A percentile compares a stretch with the other conserved stretches of the same genome.
These are phyloP conservation scores for Prietella phreatophila DNA, from an alignment of 2,113 vertebrate genomes.

Conservation along the genomic window DNA sequence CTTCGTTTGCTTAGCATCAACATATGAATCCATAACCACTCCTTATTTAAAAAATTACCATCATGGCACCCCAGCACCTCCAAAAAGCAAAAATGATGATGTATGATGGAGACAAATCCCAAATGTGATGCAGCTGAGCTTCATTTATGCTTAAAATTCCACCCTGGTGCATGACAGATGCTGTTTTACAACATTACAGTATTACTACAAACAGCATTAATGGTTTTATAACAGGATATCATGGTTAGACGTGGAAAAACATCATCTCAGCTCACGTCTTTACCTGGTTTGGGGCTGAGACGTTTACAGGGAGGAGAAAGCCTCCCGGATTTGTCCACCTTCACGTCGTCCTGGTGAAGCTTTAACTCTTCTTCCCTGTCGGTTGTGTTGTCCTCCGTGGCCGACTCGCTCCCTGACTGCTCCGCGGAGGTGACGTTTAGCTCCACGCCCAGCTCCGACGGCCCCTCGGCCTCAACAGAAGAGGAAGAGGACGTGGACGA, in stretches of 20 bases:
- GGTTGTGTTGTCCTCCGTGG: slow-evolving; percentile 82
- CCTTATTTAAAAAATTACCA: not conserved
- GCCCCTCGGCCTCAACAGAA: slow-evolving; percentile 73
- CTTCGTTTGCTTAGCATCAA: not conserved
- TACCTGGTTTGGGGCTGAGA: slow-evolving; percentile 93
- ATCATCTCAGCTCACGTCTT: not conserved
- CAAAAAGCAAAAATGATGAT: not conserved
- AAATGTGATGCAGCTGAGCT: not conserved
- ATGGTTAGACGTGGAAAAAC: not conserved
- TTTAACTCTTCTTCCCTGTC: slow-evolving; percentile 88
- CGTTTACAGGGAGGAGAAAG: slow-evolving; percentile 82
- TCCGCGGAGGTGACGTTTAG: slow-evolving; percentile 90
- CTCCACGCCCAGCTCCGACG: slow-evolving; percentile 77
- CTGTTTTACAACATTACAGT: not conserved
- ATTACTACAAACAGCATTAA: not conserved
- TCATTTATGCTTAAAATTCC: not conserved
- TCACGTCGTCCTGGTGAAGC: slow-evolving; percentile 77
- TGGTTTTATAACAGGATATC: not conserved
- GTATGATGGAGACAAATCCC: not conserved
- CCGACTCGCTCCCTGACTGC: slow-evolving; percentile 90
- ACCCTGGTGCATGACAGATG: not conserved
- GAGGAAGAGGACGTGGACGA: slow-evolving; percentile 62
- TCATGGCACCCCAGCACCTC: not conserved
- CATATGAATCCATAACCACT: not conserved
- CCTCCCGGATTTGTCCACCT: slow-evolving; percentile 80